Evolutionary conservation across 2,113 vertebrate species (phyloP), one percentile per base, ranked within the genome.

Genomic region (Engraulis encrasicolus): DNA sequence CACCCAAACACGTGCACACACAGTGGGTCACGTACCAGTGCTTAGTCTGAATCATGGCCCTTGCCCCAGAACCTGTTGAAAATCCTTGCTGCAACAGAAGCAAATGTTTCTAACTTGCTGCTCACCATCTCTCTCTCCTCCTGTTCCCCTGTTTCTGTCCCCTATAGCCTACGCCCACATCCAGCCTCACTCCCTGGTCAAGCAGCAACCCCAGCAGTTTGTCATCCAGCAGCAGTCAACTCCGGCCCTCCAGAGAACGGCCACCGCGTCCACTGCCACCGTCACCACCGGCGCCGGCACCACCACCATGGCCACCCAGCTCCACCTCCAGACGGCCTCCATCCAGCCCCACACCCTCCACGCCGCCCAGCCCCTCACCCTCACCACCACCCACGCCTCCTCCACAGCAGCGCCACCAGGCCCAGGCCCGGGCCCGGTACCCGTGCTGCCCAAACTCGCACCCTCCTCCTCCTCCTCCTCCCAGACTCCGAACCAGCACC

Each of bases 111-210:
- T n/a, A n/a, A n/a, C n/a, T n/a, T n/a, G n/a, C n/a, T n/a, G n/a
- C n/a, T n/a, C n/a, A n/a, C 58, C 23, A 27, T 66, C 11, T 31
- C 58, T 66, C n/a, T 27, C 58, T n/a, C 50, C 2, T n/a, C 52
- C 58, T n/a, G n/a, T 2, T 66, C 12, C 9, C 66, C 66, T 50
- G 20, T 79, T 11, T 6, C 1, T 90, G 23, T 92, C 6, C 0
- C n/a, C 90, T 89, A 36, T 92, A 99, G 97, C 96, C 0, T 98
- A 97, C 31, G 86, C 97, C 14, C 96, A 96, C 15, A 96, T 97
- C 78, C 97, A 97, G 91, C 94, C 96, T 0, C 96, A 97, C 71
- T 96, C 96, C 81, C 92, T 99, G 89, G 92, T 97, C n/a, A 93
- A 95, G 82, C 95, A 94, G 83, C 92, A 93, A 58, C 89, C 94